Evolutionary conservation across 2,888 invertebrate genomes (phyloP).

Genomic region (Drosophila basisetae): DNA sequence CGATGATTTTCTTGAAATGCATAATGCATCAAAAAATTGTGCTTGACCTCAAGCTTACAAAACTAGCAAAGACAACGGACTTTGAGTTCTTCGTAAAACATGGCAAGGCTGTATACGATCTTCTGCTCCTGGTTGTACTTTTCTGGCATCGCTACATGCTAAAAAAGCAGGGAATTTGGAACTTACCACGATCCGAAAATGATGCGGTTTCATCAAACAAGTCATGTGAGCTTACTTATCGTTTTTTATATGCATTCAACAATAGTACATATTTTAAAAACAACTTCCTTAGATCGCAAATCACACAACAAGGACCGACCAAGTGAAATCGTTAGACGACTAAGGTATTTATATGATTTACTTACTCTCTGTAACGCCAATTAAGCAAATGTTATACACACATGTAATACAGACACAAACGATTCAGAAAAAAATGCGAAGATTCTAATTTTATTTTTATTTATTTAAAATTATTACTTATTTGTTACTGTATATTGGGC

Average conservation of each 20-base stretch:
- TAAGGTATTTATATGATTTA: constrained; percentile 42
- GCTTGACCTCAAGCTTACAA: constrained; percentile 92
- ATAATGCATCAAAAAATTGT: constrained; percentile 97
- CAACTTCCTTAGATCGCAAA: constrained; percentile 7
- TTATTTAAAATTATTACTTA: neutral
- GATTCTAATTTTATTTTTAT: neutral
- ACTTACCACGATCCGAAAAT: constrained; percentile 34
- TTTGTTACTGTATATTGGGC: neutral
- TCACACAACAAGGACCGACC: constrained; percentile 34
- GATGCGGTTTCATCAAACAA: constrained; percentile 7
- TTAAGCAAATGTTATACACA: neutral
- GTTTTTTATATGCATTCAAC: neutral
- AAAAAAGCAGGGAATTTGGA: constrained; percentile 68
- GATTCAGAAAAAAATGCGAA: neutral
- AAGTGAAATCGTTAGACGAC: constrained; percentile 24
- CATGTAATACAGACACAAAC: neutral
- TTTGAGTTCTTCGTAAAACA: constrained; percentile 94
- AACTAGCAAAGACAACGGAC: constrained; percentile 92
- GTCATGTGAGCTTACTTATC: constrained; percentile 14
- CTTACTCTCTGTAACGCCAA: neutral
- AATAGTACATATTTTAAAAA: neutral
- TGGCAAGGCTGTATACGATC: constrained; percentile 95
- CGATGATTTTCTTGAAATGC: constrained; percentile 96
- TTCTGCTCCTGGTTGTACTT: constrained; percentile 94
- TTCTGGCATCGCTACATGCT: constrained; percentile 94